Evolutionary conservation across 2,113 vertebrate species (phyloP).

Genomic region (Vanacampus margaritifer): DNA sequence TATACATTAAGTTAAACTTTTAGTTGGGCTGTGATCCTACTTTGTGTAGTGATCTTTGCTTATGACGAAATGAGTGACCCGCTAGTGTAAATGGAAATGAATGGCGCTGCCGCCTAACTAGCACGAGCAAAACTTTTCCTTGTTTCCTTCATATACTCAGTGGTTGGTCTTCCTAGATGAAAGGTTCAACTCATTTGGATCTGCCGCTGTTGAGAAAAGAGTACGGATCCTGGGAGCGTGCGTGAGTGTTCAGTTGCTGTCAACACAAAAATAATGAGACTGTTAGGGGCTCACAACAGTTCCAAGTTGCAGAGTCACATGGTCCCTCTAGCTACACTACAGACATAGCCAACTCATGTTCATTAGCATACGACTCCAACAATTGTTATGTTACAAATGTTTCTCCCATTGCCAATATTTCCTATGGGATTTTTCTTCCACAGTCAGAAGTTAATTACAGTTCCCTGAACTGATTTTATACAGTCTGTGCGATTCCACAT

Average conservation of each 20-base stretch:
- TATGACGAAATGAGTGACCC: not conserved
- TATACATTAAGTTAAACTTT: not conserved
- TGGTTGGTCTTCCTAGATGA: rapidly evolving
- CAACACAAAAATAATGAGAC: conserved; percentile 9
- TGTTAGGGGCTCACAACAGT: not conserved
- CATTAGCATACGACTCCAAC: no score
- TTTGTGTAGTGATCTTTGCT: not conserved
- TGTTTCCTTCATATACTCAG: rapidly evolving
- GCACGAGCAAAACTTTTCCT: not conserved
- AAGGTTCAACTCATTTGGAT: conserved; percentile 9
- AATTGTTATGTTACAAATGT: no score
- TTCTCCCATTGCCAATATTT: not conserved
- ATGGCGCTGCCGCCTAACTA: not conserved
- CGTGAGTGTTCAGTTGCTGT: conserved; percentile 39
- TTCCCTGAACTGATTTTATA: not conserved
- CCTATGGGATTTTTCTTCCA: not conserved
- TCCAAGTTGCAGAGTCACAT: not conserved
- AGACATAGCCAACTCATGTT: not conserved
- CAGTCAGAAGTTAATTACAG: not conserved
- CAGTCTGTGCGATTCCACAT: not conserved
- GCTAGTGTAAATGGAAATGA: not conserved
- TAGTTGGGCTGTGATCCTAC: not conserved
- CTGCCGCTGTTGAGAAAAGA: conserved; percentile 34
- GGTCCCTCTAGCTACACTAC: not conserved
- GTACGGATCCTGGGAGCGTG: conserved; percentile 33